phyloP scores from a whole-genome alignment of 1,140 invertebrate genomes.

The Drosophila rhopaloa region DNA sequence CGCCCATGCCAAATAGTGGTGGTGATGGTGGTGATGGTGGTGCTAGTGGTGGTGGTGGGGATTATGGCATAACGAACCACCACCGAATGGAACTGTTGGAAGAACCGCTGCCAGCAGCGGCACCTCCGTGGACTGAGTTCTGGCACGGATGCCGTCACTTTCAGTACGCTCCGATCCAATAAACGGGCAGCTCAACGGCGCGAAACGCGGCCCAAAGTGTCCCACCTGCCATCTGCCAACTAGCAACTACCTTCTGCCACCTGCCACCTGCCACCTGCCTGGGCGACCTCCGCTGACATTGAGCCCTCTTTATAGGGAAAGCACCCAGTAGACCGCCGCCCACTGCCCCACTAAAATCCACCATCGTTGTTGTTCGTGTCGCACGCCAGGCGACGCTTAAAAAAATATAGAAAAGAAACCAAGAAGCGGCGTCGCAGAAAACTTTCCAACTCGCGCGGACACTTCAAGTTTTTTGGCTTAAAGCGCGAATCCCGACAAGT shows the following conservation, averaged over 20 bases:
- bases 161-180: conserved; percentile 60
- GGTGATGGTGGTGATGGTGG: too few relatives aligned
- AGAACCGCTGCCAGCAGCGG: conserved; percentile 5
- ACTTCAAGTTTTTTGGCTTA: conserved; percentile 47
- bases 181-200: conserved; percentile 25
- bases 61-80: conserved; percentile 74
- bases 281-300: conserved; percentile 57
- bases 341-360: conserved; percentile 24
- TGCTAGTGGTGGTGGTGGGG: conserved; percentile 12
- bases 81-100: conserved; percentile 14
- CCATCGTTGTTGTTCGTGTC: conserved; percentile 55
- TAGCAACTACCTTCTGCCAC: conserved; percentile 4
- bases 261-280: conserved; percentile 11
- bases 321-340: neutral
- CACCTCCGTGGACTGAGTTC: conserved; percentile 6
- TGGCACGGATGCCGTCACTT: conserved; percentile 64
- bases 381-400: conserved; percentile 42
- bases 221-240: conserved; percentile 16
- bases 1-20: neutral
- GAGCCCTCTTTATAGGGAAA: conserved; percentile 19
- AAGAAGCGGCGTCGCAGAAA: conserved; percentile 19
- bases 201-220: conserved; percentile 31
- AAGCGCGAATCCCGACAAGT: conserved; percentile 29
- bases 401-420: conserved; percentile 23
- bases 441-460: conserved; percentile 41